Evolutionary conservation across 2,888 invertebrate species (phyloP), one percentile per base, ranked within the genome.

Genomic region (Mycogona germanica): DNA sequence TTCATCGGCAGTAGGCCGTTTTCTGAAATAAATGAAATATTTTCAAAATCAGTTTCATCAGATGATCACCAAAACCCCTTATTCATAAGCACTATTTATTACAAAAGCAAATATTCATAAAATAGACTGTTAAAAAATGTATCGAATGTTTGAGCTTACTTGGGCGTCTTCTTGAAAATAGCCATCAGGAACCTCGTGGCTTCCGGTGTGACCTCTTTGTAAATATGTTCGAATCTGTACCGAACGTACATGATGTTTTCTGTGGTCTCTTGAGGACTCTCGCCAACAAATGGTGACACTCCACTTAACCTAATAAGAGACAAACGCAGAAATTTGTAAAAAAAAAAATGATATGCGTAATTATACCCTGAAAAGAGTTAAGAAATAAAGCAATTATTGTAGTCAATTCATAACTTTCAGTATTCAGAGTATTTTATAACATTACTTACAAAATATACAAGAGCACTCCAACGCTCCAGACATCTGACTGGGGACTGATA

Each of bases 381-480:
- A 56, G 25, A 45, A 21, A 30, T 21, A 50, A 32, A 5, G 37
- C 40, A 38, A 48, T 45, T 41, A 45, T 6, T 7, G 9, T 48
- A 6, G 14, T 30, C n/a, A n/a, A n/a, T n/a, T n/a, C n/a, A n/a
- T n/a, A n/a, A n/a, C n/a, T n/a, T n/a, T n/a, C n/a, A n/a, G n/a
- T n/a, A n/a, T n/a, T n/a, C n/a, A 46, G 19, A 9, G 26, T 9
- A 14, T 9, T 28, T 26, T 46, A 46, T 17, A 50, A 23, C 12
- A 29, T 9, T 48, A 46, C 56, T 50, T 50, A 56, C 58, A 98
- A 76, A 41, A 95, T 76, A 73, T 97, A 98, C 0, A 88, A 77
- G 5, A 97, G 73, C 12, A 88, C 88, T 51, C 95, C 97, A 49
- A 97, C 78, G 21, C 88, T 84, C 98, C 97, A 98, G 64, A 97